Conservation (phyloP, 2,888 invertebrate genomes). For the Conistra vaccinii region DNA sequence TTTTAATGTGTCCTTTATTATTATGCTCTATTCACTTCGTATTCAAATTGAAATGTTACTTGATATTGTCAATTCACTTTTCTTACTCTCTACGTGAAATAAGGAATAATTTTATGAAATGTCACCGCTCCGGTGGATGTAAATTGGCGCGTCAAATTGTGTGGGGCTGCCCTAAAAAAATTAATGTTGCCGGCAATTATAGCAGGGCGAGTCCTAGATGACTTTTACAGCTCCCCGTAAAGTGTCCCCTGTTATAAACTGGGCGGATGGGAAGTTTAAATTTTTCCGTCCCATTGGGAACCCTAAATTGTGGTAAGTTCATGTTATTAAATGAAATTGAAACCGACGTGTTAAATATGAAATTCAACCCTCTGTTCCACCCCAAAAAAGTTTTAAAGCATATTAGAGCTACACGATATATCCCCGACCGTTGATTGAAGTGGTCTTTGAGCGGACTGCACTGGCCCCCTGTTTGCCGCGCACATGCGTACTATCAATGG, state of each 20-base stretch:
- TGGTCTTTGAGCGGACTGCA: too few species aligned
- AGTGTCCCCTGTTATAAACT: conserved; percentile 37
- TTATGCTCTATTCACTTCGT: conserved; percentile 38
- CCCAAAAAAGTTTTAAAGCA: conserved; percentile 5
- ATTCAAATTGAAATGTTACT: conserved; percentile 36
- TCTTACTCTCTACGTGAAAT: conserved; percentile 12
- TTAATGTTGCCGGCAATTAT: conserved; percentile 38
- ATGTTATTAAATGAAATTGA: conserved; percentile 38
- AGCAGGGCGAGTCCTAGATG: conserved; percentile 34
- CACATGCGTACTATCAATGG: too few species aligned
- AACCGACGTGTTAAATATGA: conserved; percentile 16
- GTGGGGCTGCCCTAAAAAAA: conserved; percentile 27
- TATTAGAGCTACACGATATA: not conserved
- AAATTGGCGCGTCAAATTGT: not conserved
- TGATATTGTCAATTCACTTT: conserved; percentile 30
- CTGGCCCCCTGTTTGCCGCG: too few species aligned
- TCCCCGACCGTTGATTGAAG: not conserved
- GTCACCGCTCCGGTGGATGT: not conserved
- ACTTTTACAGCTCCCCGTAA: conserved; percentile 27
- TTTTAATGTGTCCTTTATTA: conserved; percentile 47
- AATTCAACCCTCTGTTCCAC: conserved; percentile 2
- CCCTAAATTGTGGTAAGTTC: conserved; percentile 19
- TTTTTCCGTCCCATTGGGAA: conserved; percentile 23
- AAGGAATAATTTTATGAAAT: conserved; percentile 11
- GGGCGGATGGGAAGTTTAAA: conserved; percentile 13